Percentiles rank a stretch among this genome's conserved stretches.
These are phyloP conservation scores for Cephonodes hylas DNA, from an alignment of 2,888 invertebrate genomes.

Conservation along the genomic window DNA sequence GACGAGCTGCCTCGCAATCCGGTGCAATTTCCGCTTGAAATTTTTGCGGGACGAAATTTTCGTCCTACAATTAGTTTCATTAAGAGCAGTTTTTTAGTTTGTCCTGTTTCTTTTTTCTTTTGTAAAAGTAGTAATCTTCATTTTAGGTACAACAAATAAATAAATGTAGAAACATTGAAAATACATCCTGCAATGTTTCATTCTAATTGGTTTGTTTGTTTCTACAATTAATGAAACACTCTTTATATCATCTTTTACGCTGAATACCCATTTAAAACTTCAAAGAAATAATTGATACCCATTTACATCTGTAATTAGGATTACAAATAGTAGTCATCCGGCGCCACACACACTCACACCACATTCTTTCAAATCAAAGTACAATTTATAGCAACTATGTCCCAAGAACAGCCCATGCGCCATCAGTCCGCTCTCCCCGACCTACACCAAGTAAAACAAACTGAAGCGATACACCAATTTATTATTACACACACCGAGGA, in stretches of 20 bases:
- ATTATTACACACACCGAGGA: background rate
- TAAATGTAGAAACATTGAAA: no score
- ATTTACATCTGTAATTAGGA: background rate
- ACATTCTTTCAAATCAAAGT: no score
- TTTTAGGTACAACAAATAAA: no score
- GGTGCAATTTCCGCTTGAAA: background rate
- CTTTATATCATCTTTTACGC: no score
- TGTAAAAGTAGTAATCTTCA: no score
- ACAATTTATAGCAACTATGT: background rate
- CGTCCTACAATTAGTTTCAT: no score
- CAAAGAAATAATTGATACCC: background rate
- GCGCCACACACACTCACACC: background rate
- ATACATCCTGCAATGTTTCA: no score
- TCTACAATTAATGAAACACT: no score
- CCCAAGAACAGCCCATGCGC: background rate
- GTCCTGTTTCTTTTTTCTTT: no score
- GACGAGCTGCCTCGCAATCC: background rate
- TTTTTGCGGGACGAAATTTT: no score
- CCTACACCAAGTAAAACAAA: background rate
- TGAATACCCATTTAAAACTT: background rate
- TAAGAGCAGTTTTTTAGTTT: no score
- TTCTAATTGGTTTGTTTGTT: no score
- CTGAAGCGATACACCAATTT: background rate
- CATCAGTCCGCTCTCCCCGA: background rate
- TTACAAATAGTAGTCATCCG: background rate